Conservation (phyloP, 2,113 vertebrate species). For the Danionella cerebrum region DNA sequence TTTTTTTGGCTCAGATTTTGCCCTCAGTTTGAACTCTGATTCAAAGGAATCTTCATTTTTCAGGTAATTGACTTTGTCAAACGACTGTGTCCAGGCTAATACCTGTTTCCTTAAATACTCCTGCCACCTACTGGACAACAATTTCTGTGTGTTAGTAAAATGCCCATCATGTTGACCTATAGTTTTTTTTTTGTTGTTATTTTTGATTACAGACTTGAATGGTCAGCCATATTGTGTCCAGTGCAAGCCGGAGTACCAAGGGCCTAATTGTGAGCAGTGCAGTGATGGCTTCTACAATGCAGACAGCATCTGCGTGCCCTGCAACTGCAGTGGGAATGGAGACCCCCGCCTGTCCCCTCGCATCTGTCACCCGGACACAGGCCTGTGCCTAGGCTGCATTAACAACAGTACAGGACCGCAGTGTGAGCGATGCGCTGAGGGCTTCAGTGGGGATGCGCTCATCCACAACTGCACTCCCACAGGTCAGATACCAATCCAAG, state of each 20-base stretch:
- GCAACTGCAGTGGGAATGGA: constrained; percentile 69
- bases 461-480: constrained; percentile 62
- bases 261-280: constrained; percentile 66
- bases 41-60: not conserved
- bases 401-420: constrained; percentile 66
- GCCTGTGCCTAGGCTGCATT: constrained; percentile 68
- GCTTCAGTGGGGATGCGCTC: constrained; percentile 53
- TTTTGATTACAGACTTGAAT: constrained; percentile 48
- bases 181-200: too few species aligned
- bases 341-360: constrained; percentile 50
- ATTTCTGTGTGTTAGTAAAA: not conserved
- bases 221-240: constrained; percentile 56
- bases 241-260: constrained; percentile 65
- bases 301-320: constrained; percentile 69
- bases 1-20: not conserved
- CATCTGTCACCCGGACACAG: constrained; percentile 66
- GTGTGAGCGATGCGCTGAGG: constrained; percentile 68
- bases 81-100: not conserved
- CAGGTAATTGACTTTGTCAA: not conserved
- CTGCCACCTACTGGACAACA: constrained; percentile 28
- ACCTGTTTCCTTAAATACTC: not conserved
- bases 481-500: constrained; percentile 46
- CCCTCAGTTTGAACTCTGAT: not conserved
- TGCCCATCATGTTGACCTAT: too few species aligned
- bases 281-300: constrained; percentile 70